Conservation (phyloP, 2,797 vertebrate species). For the Arrhamphus sclerolepis region DNA sequence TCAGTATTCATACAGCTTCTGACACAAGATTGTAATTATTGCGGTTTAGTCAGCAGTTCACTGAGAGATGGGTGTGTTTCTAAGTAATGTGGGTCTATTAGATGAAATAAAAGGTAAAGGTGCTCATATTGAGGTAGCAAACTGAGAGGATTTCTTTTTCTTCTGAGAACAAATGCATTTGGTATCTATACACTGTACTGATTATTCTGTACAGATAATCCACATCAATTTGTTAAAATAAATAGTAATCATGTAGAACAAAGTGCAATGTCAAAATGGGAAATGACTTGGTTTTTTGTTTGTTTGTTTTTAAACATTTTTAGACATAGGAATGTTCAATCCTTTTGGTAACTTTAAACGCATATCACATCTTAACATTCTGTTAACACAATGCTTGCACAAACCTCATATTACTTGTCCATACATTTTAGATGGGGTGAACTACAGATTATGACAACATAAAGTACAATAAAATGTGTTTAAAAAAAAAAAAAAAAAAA, state of each 20-base stretch:
- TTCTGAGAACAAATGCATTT: conserved; percentile 16
- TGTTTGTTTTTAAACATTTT: conserved; percentile 14
- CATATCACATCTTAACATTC: conserved; percentile 16
- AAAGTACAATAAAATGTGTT: conserved; percentile 14
- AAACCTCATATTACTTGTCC: conserved; percentile 22
- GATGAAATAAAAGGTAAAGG: conserved; percentile 17
- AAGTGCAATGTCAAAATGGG: conserved; percentile 11
- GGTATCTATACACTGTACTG: background rate
- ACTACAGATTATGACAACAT: conserved; percentile 14
- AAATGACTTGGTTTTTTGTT: too few species aligned
- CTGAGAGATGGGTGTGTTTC: conserved; percentile 4
- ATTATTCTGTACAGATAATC: conserved; percentile 28
- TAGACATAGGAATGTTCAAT: conserved; percentile 45
- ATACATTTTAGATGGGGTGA: conserved; percentile 9
- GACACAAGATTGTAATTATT: conserved; percentile 46
- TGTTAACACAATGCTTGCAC: conserved; percentile 36
- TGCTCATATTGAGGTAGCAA: conserved; percentile 65
- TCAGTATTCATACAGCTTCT: conserved; percentile 36
- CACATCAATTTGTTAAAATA: conserved; percentile 36
- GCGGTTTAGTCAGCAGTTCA: conserved; percentile 44
- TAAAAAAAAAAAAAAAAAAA: too few species aligned
- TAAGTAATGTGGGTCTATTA: conserved; percentile 2
- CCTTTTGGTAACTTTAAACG: conserved; percentile 41
- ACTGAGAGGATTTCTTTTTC: conserved; percentile 27
- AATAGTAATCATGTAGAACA: conserved; percentile 22